Percentiles rank a stretch among this genome's conserved stretches.
phyloP scores from a whole-genome alignment of 1,140 invertebrate species.

The Eumaeus atala region DNA sequence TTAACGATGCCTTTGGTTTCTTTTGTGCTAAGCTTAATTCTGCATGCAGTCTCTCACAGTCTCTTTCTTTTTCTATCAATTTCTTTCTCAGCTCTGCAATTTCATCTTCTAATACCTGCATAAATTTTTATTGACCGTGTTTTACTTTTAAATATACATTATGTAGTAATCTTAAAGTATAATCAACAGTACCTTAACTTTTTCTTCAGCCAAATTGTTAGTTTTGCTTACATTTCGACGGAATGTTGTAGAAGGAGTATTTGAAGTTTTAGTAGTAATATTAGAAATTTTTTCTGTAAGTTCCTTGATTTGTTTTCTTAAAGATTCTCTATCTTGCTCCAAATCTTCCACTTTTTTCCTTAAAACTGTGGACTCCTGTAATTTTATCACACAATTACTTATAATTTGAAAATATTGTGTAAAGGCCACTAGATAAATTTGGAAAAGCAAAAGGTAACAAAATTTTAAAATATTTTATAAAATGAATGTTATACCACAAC shows the following conservation, averaged over 20 bases:
- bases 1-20: conserved; percentile 76
- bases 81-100: conserved; percentile 82
- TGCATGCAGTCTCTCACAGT: conserved; percentile 83
- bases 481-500: neutral
- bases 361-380: conserved; percentile 84
- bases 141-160: neutral
- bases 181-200: conserved; percentile 74
- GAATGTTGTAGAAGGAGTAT: conserved; percentile 44
- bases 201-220: conserved; percentile 77
- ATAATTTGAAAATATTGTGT: neutral
- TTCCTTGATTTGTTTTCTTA: conserved; percentile 85
- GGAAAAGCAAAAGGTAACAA: too few species aligned
- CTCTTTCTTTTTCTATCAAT: conserved; percentile 88
- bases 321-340: conserved; percentile 84
- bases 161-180: neutral
- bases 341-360: conserved; percentile 88
- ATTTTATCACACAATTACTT: conserved; percentile 5
- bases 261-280: conserved; percentile 47
- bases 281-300: conserved; percentile 80
- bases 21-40: conserved; percentile 79
- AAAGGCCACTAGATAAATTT: too few species aligned
- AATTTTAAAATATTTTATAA: too few species aligned
- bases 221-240: conserved; percentile 53
- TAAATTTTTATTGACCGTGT: neutral
- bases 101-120: conserved; percentile 78